Evolutionary conservation across 2,113 vertebrate genomes (phyloP).

Genomic region (Alouatta palliata): DNA sequence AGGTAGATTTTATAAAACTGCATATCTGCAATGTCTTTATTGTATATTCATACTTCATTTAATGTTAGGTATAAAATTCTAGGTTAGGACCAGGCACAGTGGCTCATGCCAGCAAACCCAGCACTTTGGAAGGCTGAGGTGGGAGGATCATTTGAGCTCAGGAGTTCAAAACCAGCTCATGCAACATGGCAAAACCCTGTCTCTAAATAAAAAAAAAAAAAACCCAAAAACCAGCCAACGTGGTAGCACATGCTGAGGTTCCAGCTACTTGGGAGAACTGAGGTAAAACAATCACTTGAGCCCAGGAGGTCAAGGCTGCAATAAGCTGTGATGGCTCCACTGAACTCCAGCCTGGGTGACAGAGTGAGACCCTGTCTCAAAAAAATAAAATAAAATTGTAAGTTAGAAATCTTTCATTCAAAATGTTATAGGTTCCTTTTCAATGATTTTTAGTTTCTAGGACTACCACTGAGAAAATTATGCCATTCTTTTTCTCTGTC

Average conservation of each 20-base stretch:
- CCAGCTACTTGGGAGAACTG: background rate
- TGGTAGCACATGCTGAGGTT: background rate
- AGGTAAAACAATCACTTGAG: too few species aligned
- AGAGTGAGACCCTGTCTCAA: too few species aligned
- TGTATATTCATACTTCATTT: background rate
- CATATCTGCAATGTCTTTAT: background rate
- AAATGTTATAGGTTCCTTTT: background rate
- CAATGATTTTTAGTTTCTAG: background rate
- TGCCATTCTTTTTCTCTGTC: background rate
- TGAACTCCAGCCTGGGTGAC: too few species aligned
- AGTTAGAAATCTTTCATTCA: background rate
- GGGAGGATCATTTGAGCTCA: background rate
- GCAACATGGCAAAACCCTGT: background rate
- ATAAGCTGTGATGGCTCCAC: too few species aligned
- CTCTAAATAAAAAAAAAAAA: too few species aligned
- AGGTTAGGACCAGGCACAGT: too few species aligned
- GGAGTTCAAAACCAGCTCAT: background rate
- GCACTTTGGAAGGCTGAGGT: background rate
- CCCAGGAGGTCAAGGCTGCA: too few species aligned
- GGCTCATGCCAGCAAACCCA: background rate
- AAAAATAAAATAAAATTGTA: background rate
- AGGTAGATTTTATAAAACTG: background rate
- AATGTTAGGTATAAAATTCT: background rate
- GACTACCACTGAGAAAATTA: background rate
- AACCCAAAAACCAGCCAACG: background rate